Conservation (phyloP, 2,888 invertebrate genomes). For the Oscheius onirici region DNA sequence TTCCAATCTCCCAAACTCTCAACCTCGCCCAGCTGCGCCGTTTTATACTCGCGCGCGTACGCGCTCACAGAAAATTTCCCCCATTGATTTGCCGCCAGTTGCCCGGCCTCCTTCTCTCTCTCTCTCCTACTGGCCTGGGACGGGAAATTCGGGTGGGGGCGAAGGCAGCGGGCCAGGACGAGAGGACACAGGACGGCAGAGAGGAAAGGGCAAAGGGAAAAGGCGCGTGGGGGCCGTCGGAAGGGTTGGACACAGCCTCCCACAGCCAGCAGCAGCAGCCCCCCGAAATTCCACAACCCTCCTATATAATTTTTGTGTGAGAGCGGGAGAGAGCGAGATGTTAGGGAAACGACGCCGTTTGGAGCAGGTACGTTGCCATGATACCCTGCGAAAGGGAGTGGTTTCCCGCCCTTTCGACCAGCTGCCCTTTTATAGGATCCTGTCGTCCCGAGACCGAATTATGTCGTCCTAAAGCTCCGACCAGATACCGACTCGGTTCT, state of each 20-base stretch:
- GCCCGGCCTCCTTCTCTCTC: too few species aligned
- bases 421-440: slow-evolving; percentile 4
- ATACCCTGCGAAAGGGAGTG: background rate
- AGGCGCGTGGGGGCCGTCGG: slow-evolving; percentile 15
- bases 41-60: slow-evolving; percentile 1
- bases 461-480: slow-evolving; percentile 30
- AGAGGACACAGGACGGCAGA: slow-evolving; percentile 2
- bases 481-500: slow-evolving; percentile 31
- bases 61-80: slow-evolving; percentile 11
- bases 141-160: slow-evolving; percentile 17
- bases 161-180: slow-evolving; percentile 4
- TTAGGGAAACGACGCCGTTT: slow-evolving; percentile 23
- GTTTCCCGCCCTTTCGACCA: background rate
- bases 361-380: slow-evolving; percentile 11
- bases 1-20: slow-evolving; percentile 11
- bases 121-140: too few species aligned
- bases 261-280: too few species aligned
- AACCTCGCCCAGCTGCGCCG: background rate
- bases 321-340: too few species aligned
- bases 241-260: background rate
- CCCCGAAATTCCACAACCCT: slow-evolving; percentile 22
- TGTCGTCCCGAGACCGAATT: slow-evolving; percentile 16
- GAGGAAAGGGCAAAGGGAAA: slow-evolving; percentile 23
- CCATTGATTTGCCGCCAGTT: slow-evolving; percentile 25
- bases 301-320: too few species aligned